phyloP scores from a whole-genome alignment of 2,888 invertebrate species.

The Globia sparganii region DNA sequence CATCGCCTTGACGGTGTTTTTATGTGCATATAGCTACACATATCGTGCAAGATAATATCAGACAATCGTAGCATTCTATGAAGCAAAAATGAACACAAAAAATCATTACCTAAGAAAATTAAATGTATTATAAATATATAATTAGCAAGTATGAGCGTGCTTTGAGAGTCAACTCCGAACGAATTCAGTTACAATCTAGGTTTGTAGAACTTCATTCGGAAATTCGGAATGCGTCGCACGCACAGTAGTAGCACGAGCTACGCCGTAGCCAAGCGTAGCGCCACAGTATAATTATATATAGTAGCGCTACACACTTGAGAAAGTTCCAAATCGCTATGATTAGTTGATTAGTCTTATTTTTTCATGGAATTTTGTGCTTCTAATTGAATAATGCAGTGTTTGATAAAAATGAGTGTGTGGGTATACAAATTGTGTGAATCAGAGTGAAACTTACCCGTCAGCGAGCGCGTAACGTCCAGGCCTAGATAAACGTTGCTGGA shows the following conservation, averaged over 20 bases:
- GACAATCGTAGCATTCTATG: conserved; percentile 85
- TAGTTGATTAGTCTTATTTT: neutral
- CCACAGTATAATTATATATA: too few species aligned
- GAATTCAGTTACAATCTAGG: neutral
- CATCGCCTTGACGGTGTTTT: conserved; percentile 77
- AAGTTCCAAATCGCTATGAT: neutral
- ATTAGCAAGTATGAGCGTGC: neutral
- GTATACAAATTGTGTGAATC: neutral
- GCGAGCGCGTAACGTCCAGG: conserved; percentile 80
- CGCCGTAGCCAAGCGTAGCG: conserved; percentile 31
- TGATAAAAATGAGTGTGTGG: neutral
- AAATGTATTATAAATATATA: neutral
- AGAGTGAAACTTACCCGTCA: conserved; percentile 76
- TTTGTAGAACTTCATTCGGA: neutral
- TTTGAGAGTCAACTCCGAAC: neutral
- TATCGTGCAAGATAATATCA: conserved; percentile 81
- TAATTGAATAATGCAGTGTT: neutral
- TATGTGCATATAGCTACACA: conserved; percentile 79
- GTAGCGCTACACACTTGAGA: neutral
- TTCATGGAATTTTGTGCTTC: neutral
- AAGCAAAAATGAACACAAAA: conserved; percentile 19
- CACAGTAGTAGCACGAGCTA: neutral
- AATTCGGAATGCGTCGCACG: neutral
- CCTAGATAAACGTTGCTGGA: conserved; percentile 80
- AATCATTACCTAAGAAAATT: neutral